These are phyloP conservation scores for Pelobates fuscus DNA, from an alignment of 2,113 vertebrate species.

Conservation along the genomic window DNA sequence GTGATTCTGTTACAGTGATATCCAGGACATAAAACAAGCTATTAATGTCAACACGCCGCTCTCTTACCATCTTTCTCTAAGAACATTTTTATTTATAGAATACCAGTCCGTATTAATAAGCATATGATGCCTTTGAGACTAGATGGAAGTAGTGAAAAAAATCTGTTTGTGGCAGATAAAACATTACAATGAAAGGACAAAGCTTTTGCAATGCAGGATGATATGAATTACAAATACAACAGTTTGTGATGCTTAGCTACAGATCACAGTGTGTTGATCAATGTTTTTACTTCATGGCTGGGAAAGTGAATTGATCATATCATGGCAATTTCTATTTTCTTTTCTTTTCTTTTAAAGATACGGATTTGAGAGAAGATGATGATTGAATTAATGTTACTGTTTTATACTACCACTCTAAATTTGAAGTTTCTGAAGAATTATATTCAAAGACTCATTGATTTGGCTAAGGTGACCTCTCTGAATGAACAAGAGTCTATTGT, in stretches of 20 bases:
- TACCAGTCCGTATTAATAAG: slow-evolving; percentile 41
- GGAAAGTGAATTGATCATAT: slow-evolving; percentile 27
- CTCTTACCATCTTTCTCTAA: slow-evolving; percentile 24
- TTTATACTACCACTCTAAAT: slow-evolving; percentile 8
- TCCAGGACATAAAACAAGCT: slow-evolving; percentile 41
- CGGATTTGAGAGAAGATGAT: no score
- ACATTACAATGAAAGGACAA: slow-evolving; percentile 10
- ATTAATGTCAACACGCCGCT: slow-evolving; percentile 39
- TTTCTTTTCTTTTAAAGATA: no score
- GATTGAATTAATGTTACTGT: not conserved
- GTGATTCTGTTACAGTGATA: slow-evolving; percentile 21
- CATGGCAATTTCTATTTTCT: not conserved
- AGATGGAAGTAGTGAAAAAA: slow-evolving; percentile 6
- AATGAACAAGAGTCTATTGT: slow-evolving; percentile 43
- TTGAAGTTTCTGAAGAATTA: slow-evolving; percentile 27
- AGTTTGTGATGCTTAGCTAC: slow-evolving; percentile 22
- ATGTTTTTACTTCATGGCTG: slow-evolving; percentile 16
- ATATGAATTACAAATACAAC: slow-evolving; percentile 31
- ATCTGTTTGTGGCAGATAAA: slow-evolving; percentile 27
- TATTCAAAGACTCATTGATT: slow-evolving; percentile 39
- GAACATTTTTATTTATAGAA: slow-evolving; percentile 43
- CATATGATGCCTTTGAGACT: slow-evolving; percentile 35
- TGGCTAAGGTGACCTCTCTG: slow-evolving; percentile 41
- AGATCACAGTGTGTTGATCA: slow-evolving; percentile 28
- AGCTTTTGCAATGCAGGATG: slow-evolving; percentile 23